These are phyloP conservation scores for Percina caprodes DNA, from an alignment of 2,113 vertebrate species.

Conservation along the genomic window DNA sequence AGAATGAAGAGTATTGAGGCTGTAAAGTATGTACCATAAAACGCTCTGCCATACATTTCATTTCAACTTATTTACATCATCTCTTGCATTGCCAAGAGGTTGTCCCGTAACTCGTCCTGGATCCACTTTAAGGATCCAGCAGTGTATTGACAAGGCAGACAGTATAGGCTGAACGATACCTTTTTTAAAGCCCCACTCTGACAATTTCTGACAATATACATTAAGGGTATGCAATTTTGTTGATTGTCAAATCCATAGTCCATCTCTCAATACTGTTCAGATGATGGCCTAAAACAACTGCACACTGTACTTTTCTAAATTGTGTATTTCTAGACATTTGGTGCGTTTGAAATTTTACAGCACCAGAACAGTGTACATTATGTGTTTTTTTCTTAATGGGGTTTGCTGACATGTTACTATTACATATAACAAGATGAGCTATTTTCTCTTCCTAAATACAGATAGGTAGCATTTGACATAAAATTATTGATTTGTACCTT, in stretches of 20 bases:
- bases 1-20: too few relatives aligned
- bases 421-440: not conserved
- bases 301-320: not conserved
- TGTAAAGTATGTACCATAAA: not conserved
- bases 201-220: not conserved
- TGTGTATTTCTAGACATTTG: not conserved
- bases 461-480: constrained; percentile 33
- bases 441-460: not conserved
- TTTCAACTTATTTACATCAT: not conserved
- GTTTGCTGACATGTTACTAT: not conserved
- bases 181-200: not conserved
- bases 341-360: not conserved
- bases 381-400: not conserved
- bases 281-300: not conserved
- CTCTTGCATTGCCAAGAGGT: too few relatives aligned
- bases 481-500: constrained; percentile 84
- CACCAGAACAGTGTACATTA: not conserved
- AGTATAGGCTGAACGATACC: not conserved
- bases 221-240: not conserved
- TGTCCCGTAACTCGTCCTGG: not conserved
- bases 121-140: not conserved
- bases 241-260: not conserved
- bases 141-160: not conserved
- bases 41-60: not conserved
- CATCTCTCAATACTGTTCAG: not conserved